Conservation (phyloP, 2,113 vertebrate species). For the Emydura subglobosa region DNA sequence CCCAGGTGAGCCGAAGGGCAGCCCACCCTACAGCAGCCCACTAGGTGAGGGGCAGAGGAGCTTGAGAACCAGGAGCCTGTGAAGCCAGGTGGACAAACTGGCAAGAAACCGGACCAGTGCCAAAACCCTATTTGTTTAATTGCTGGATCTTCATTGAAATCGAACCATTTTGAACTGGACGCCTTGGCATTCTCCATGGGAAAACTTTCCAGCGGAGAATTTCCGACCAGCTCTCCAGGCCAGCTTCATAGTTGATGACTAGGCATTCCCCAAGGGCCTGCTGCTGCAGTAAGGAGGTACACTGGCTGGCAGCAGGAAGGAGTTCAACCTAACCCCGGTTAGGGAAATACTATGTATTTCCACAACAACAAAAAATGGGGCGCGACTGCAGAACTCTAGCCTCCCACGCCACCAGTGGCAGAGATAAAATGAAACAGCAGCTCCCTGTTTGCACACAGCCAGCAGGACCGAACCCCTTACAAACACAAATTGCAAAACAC, state of each 20-base stretch:
- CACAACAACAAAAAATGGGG: neutral
- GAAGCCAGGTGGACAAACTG: neutral
- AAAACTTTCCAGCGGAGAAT: neutral
- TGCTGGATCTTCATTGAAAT: no score
- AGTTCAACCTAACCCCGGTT: neutral
- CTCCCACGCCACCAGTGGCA: neutral
- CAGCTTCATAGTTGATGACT: neutral
- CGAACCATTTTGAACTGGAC: neutral
- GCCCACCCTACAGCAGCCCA: fast-evolving
- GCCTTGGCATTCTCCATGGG: neutral
- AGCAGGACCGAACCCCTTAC: neutral
- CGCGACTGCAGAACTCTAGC: neutral
- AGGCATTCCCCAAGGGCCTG: neutral
- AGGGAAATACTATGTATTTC: neutral
- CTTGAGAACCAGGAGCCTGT: no score
- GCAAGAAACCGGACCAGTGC: neutral
- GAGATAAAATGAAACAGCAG: neutral
- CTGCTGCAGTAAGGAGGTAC: neutral
- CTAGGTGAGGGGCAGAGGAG: neutral
- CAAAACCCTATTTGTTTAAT: no score
- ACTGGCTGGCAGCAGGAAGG: neutral
- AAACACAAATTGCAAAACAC: neutral
- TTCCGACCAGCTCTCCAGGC: neutral
- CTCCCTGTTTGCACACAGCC: neutral
- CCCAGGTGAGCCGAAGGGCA: neutral